Evolutionary conservation across 2,888 invertebrate species (phyloP).

Genomic region (Eucriotettix oculatus): DNA sequence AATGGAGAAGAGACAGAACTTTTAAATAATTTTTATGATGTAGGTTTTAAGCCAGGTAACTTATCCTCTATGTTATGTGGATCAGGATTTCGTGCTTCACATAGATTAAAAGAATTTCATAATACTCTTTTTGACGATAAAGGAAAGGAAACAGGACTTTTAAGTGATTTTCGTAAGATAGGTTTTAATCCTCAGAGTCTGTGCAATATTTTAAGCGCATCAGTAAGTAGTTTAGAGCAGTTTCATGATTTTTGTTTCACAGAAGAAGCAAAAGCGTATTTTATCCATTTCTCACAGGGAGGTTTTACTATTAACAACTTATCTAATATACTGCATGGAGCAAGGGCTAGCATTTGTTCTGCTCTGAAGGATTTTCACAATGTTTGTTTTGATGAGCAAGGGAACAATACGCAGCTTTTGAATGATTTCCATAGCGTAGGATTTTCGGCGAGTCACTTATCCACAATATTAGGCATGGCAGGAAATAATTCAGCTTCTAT

Average conservation of each 20-base stretch:
- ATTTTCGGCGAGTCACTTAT: not conserved
- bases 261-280: not conserved
- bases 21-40: not conserved
- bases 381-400: constrained; percentile 11
- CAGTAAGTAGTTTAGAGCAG: not conserved
- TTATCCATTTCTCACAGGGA: not conserved
- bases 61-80: not conserved
- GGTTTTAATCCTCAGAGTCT: not conserved
- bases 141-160: not conserved
- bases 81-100: not conserved
- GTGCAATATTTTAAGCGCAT: not conserved
- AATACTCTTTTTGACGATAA: not conserved
- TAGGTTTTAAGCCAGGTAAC: not conserved
- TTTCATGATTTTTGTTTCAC: not conserved
- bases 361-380: constrained; percentile 12
- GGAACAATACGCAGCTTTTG: not conserved
- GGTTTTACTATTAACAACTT: not conserved
- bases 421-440: not conserved
- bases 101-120: not conserved
- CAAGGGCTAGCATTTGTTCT: not conserved
- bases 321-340: not conserved
- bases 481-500: not conserved
- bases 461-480: not conserved
- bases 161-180: not conserved
- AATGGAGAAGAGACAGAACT: not conserved